These are phyloP conservation scores for Tinamus major DNA, from an alignment of 2,797 vertebrate genomes.

Conservation along the genomic window DNA sequence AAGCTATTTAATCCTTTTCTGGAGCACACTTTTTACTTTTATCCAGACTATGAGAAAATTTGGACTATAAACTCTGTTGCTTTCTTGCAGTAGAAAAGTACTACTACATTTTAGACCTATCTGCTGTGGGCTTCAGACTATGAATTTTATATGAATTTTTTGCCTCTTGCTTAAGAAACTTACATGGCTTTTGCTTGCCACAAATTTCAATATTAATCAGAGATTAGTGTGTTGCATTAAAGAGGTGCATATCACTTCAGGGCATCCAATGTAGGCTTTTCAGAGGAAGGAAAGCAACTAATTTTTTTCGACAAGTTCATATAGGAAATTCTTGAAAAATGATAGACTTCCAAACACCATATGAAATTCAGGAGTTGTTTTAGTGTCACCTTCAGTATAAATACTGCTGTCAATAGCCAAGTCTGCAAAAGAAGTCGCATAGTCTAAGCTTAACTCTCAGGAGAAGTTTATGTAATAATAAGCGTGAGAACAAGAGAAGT, in stretches of 20 bases:
- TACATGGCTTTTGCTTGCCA: neutral
- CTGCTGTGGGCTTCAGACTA: neutral
- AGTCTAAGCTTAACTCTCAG: neutral
- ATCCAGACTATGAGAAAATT: neutral
- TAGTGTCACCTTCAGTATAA: neutral
- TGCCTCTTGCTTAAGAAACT: neutral
- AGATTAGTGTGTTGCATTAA: neutral
- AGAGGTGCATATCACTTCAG: neutral
- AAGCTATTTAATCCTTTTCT: neutral
- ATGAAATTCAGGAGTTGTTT: slow-evolving; percentile 6
- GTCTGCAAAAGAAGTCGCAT: neutral
- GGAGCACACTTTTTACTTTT: neutral
- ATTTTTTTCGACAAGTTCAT: slow-evolving; percentile 10
- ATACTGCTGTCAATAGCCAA: neutral
- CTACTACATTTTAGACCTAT: neutral
- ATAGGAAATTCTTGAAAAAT: slow-evolving; percentile 28
- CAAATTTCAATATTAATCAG: neutral
- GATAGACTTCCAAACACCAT: neutral
- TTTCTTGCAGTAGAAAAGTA: neutral
- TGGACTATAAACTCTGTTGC: neutral
- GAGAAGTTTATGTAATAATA: neutral
- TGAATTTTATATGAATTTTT: neutral
- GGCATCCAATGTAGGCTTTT: neutral
- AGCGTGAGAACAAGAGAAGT: neutral
- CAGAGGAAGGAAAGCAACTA: neutral